Percentiles rank a stretch among this genome's conserved stretches.
phyloP scores from a whole-genome alignment of 2,888 invertebrate species.

The Drosophila anomalata region DNA sequence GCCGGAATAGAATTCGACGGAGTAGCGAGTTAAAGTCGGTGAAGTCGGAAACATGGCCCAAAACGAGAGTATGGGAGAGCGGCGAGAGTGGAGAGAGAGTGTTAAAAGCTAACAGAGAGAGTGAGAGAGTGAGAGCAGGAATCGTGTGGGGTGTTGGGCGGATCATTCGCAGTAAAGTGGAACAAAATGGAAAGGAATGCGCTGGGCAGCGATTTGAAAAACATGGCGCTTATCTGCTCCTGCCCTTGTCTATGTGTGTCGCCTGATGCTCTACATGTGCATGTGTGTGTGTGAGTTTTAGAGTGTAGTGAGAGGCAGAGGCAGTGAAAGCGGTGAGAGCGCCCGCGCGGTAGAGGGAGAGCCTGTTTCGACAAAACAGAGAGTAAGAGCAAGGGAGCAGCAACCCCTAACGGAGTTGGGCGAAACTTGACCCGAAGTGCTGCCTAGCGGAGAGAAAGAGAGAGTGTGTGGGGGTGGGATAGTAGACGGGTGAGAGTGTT shows the following conservation, averaged over 20 bases:
- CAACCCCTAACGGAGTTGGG: conserved; percentile 77
- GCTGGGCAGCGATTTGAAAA: conserved; percentile 66
- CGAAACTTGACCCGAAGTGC: conserved; percentile 57
- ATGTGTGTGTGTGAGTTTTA: conserved; percentile 28
- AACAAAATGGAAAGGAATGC: conserved; percentile 78
- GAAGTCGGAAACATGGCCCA: conserved; percentile 54
- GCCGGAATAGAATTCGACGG: conserved; percentile 51
- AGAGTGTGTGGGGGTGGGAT: conserved; percentile 19
- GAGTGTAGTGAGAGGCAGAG: conserved; percentile 36
- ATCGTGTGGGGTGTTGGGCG: conserved; percentile 35
- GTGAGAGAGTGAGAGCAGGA: conserved; percentile 43
- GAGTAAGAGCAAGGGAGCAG: conserved; percentile 40
- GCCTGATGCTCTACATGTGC: conserved; percentile 8
- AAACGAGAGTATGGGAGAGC: conserved; percentile 62
- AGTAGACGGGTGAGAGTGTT: conserved; percentile 11
- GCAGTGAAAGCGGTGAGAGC: conserved; percentile 72
- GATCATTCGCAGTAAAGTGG: conserved; percentile 59
- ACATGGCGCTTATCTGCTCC: conserved; percentile 59
- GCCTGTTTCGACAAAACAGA: conserved; percentile 1
- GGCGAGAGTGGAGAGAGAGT: conserved; percentile 12
- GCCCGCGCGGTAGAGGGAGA: conserved; percentile 63
- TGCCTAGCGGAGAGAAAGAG: conserved; percentile 22
- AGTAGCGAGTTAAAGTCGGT: conserved; percentile 79
- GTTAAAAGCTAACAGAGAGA: conserved; percentile 34
- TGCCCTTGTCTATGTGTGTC: conserved; percentile 69